Evolutionary conservation across 30 jellyfish, hydroid and myxozoan species (phyloP).

Genomic region (Aurelia aurita): DNA sequence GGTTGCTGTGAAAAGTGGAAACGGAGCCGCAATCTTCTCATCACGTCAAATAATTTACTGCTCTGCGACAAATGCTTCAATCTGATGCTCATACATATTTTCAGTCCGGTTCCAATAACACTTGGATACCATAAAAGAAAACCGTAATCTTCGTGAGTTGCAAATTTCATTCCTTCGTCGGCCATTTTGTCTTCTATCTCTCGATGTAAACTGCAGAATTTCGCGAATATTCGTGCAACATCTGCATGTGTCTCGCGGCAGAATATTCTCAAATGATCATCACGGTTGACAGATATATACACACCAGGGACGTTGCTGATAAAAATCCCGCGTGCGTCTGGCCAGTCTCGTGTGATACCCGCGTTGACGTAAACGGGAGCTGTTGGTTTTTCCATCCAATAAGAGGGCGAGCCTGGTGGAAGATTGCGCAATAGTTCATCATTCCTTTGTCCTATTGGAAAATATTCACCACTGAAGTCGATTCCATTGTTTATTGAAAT

Average conservation of each 20-base stretch:
- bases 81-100: slow-evolving; percentile 77
- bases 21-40: slow-evolving; percentile 56
- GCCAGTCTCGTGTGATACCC: slow-evolving; percentile 70
- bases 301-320: slow-evolving; percentile 45
- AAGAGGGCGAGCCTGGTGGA: slow-evolving; percentile 47
- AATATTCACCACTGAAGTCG: slow-evolving; percentile 60
- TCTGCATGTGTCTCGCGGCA: slow-evolving; percentile 65
- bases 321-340: slow-evolving; percentile 70
- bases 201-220: slow-evolving; percentile 39
- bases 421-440: slow-evolving; percentile 17
- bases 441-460: slow-evolving; percentile 2
- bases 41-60: slow-evolving; percentile 39
- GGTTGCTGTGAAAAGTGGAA: slow-evolving; percentile 56
- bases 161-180: slow-evolving; percentile 60
- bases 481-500: slow-evolving; percentile 15
- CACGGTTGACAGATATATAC: slow-evolving; percentile 77
- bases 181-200: slow-evolving; percentile 48
- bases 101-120: slow-evolving; percentile 90
- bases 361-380: slow-evolving; percentile 51
- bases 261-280: slow-evolving; percentile 78
- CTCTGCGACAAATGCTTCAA: slow-evolving; percentile 57
- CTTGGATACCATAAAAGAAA: slow-evolving; percentile 85
- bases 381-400: slow-evolving; percentile 63
- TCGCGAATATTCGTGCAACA: slow-evolving; percentile 57
- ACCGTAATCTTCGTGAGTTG: slow-evolving; percentile 73